A percentile compares a stretch with the other conserved stretches of the same genome.
phyloP scores from a whole-genome alignment of 2,888 invertebrate species.

The Caenorhabditis virilis region DNA sequence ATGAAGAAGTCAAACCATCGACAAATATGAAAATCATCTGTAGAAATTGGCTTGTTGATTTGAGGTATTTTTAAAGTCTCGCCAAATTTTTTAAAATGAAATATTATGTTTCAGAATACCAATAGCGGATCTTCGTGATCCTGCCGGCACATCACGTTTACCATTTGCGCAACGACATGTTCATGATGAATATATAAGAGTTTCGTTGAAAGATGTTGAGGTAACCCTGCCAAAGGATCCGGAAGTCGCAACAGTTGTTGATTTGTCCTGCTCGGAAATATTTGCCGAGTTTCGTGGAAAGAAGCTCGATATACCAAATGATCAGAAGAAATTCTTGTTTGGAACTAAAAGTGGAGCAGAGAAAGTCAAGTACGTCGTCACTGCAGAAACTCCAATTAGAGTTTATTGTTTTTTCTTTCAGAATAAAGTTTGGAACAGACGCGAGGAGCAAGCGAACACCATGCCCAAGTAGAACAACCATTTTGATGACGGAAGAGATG shows the following conservation, averaged over 20 bases:
- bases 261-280: conserved; percentile 5
- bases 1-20: conserved; percentile 8
- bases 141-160: conserved; percentile 28
- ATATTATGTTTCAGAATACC: conserved; percentile 48
- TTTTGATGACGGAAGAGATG: conserved; percentile 12
- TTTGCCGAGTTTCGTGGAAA: conserved; percentile 34
- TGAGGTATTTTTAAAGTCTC: conserved; percentile 16
- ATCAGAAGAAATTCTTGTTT: conserved; percentile 24
- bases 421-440: conserved; percentile 4
- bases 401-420: no score
- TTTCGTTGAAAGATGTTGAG: conserved; percentile 45
- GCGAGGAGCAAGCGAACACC: background rate
- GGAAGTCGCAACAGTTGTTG: background rate
- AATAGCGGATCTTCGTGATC: conserved; percentile 52
- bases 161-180: conserved; percentile 47
- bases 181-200: conserved; percentile 54
- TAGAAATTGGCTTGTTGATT: conserved; percentile 31
- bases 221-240: conserved; percentile 39
- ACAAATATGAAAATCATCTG: conserved; percentile 23
- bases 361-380: no score
- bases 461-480: background rate
- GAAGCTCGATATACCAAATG: conserved; percentile 7
- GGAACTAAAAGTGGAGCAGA: conserved; percentile 16
- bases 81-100: no score
- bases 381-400: no score